Evolutionary conservation across 1,140 invertebrate genomes (phyloP), one percentile per base, ranked within the genome.

Genomic region (Drepana arcuata): DNA sequence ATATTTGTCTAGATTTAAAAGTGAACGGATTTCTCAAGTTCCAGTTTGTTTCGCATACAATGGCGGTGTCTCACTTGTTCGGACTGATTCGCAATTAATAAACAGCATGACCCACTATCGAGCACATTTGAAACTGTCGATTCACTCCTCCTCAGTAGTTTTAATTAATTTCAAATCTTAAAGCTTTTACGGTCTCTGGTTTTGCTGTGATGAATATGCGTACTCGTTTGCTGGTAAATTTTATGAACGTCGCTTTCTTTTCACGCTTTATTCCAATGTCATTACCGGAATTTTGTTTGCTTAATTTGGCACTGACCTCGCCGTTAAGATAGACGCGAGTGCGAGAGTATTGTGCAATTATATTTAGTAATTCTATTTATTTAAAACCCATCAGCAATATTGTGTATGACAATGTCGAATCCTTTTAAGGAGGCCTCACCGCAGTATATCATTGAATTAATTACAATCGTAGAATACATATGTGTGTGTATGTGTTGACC

Each of bases 41-140:
- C 61, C 59, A 70, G 44, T 65, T 68, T 59, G 61, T 62, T 66
- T 69, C 60, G 54, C 59, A 42, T 40, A 77, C 72, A 77, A 77
- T 73, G 56, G 54, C 44, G 53, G 44, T n/a, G n/a, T 48, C 52
- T 58, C 53, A 73, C 59, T 70, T 62, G 60, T 60, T 48, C 59
- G 55, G 62, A 53, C 45, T 48, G 57, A 68, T 75, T 69, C 55
- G 62, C 65, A 71, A 74, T 77, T 73, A 79, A 72, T 67, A 70
- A 70, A 69, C 41, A 50, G 42, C 48, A 41, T 69, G 72, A 77
- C 75, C 75, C 50, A 80, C 59, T 69, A 63, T 60, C 53, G 38
- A 23, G 14, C 12, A 45, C 33, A 41, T 51, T 41, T 41, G 41
- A 48, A 68, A 62, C 36, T 65, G 67, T 63, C 59, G 59, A 73